A percentile compares a stretch with the other conserved stretches of the same genome.
These are phyloP conservation scores for Choloepus hoffmanni DNA, from an alignment of 2,113 vertebrate genomes.

Conservation along the genomic window DNA sequence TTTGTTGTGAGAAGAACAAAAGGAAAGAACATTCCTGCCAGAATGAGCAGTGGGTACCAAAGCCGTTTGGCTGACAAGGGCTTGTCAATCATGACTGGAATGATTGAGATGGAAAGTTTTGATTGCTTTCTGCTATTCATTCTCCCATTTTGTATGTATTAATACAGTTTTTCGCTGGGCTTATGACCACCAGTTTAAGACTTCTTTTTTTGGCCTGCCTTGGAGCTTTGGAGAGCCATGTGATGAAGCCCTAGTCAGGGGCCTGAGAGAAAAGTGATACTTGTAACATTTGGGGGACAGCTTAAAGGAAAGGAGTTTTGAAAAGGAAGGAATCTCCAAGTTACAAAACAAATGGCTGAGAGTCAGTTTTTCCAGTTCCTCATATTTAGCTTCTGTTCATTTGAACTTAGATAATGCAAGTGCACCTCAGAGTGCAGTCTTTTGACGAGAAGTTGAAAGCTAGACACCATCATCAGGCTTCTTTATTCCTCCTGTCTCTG, in stretches of 20 bases:
- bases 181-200: neutral
- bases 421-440: neutral
- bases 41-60: neutral
- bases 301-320: neutral
- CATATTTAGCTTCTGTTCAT: neutral
- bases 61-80: neutral
- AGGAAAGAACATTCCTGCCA: neutral
- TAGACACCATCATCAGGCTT: too few relatives aligned
- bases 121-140: neutral
- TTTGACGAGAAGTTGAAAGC: neutral
- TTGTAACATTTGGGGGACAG: neutral
- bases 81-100: neutral
- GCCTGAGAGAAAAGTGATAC: neutral
- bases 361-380: neutral
- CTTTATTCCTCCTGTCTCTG: neutral
- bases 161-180: neutral
- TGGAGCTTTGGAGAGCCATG: neutral
- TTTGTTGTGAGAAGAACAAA: neutral
- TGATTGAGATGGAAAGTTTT: neutral
- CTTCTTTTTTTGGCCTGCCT: neutral
- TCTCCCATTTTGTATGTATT: neutral
- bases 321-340: neutral
- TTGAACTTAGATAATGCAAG: neutral
- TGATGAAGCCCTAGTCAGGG: neutral
- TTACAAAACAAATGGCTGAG: neutral